These are phyloP conservation scores for Glyptemys insculpta DNA, from an alignment of 2,797 vertebrate genomes.

Conservation along the genomic window DNA sequence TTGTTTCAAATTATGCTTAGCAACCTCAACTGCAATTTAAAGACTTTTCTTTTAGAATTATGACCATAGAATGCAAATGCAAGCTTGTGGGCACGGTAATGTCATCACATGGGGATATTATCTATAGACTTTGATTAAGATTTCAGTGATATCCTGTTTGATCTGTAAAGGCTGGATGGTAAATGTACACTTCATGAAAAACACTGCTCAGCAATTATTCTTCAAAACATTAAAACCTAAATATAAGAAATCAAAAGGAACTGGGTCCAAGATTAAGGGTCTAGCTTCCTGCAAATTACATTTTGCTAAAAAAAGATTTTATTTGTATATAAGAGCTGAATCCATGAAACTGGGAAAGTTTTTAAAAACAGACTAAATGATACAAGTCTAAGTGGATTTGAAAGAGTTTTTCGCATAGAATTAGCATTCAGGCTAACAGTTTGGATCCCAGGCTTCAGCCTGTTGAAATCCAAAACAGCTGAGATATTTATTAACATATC, in stretches of 20 bases:
- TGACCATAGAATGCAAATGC: background rate
- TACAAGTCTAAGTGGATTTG: background rate
- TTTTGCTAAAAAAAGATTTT: background rate
- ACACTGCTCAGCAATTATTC: background rate
- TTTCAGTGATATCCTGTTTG: background rate
- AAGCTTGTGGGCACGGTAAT: background rate
- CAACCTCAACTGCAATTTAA: background rate
- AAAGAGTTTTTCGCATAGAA: background rate
- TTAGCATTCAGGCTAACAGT: background rate
- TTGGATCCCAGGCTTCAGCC: background rate
- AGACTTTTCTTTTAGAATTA: constrained; percentile 1
- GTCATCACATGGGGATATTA: background rate
- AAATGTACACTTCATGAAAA: background rate
- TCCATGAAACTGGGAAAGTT: background rate
- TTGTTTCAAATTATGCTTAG: background rate
- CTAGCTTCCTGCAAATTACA: background rate
- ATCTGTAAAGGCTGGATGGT: background rate
- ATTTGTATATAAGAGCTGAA: background rate
- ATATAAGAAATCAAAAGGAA: background rate
- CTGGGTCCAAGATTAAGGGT: background rate
- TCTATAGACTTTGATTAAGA: background rate
- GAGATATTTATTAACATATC: background rate
- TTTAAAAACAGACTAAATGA: background rate
- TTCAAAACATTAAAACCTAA: background rate
- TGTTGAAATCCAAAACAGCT: background rate